phyloP scores from a whole-genome alignment of 2,888 invertebrate genomes.

The Eupithecia inturbata region DNA sequence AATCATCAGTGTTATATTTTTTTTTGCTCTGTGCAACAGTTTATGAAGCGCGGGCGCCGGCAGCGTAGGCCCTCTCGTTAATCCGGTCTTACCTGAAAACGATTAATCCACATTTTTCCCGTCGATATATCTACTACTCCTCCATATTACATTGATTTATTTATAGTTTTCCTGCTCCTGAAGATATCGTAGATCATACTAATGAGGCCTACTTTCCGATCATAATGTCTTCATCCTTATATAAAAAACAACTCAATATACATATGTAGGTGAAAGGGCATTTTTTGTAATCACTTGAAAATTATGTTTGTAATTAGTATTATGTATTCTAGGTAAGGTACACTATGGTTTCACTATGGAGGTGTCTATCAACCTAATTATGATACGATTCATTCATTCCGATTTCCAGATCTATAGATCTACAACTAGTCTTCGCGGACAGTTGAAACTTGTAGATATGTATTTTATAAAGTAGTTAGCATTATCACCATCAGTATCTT shows the following conservation, averaged over 20 bases:
- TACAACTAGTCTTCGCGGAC: neutral
- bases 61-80: neutral
- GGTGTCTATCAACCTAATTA: neutral
- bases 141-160: neutral
- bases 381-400: neutral
- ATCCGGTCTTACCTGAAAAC: no score
- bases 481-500: constrained; percentile 20
- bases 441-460: no score
- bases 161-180: neutral
- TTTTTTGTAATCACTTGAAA: no score
- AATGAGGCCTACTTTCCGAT: neutral
- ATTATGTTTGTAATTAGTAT: no score
- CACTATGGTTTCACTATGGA: neutral
- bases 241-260: no score
- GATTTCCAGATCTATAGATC: no score
- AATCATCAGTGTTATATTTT: no score
- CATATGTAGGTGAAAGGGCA: no score
- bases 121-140: neutral
- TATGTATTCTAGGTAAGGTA: neutral
- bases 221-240: neutral
- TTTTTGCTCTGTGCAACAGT: neutral
- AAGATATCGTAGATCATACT: neutral
- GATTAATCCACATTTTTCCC: neutral
- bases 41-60: neutral
- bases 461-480: neutral